A percentile compares a stretch with the other conserved stretches of the same genome.
phyloP scores from a whole-genome alignment of 2,113 vertebrate genomes.

The Progne subis region DNA sequence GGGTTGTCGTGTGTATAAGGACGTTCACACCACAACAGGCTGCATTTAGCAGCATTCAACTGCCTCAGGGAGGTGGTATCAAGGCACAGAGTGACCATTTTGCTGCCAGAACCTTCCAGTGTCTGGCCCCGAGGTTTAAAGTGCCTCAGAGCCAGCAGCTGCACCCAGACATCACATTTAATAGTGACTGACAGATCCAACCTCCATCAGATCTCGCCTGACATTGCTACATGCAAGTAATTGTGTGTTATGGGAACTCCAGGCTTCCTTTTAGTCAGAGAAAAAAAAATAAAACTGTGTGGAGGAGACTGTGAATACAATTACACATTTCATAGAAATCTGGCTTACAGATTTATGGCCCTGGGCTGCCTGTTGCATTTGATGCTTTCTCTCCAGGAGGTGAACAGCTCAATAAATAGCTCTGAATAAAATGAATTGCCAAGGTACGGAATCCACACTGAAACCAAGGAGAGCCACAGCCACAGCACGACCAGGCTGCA shows the following conservation, averaged over 20 bases:
- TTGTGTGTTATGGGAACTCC: background rate
- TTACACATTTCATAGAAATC: background rate
- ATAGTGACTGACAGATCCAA: background rate
- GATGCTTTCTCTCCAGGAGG: background rate
- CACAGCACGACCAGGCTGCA: background rate
- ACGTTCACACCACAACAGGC: fast-evolving
- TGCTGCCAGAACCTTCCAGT: background rate
- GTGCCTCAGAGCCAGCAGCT: background rate
- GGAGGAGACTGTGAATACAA: background rate
- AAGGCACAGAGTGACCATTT: background rate
- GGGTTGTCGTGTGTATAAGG: background rate
- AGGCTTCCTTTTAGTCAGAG: background rate
- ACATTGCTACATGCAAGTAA: background rate
- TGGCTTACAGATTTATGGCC: background rate
- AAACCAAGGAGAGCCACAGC: background rate
- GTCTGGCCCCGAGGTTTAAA: background rate
- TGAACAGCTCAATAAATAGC: background rate
- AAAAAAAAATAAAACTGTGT: background rate
- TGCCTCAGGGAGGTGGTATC: background rate
- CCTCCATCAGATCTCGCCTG: background rate
- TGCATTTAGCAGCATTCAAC: background rate
- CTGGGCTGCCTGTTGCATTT: background rate
- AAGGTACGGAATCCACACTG: background rate
- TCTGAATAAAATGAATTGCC: background rate
- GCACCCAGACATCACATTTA: background rate